Percentiles rank a stretch among this genome's conserved stretches.
Evolutionary conservation across 2,888 invertebrate species (phyloP).

Genomic region (Rhamnusium bicolor): DNA sequence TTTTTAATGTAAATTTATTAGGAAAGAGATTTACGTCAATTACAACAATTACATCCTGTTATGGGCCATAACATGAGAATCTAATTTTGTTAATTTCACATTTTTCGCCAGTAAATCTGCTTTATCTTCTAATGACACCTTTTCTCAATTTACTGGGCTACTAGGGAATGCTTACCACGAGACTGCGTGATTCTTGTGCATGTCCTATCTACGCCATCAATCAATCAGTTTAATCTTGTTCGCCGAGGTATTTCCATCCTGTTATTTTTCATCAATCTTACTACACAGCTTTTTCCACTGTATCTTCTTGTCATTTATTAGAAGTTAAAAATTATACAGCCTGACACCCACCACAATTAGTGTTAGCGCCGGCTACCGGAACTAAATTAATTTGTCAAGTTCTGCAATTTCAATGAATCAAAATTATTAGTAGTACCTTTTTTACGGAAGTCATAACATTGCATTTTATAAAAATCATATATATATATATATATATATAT

Average conservation of each 20-base stretch:
- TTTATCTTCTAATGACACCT: constrained; percentile 25
- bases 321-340: constrained; percentile 37
- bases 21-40: neutral
- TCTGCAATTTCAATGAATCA: neutral
- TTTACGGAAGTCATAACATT: too few relatives aligned
- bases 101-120: neutral
- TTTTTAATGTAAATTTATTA: too few relatives aligned
- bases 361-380: constrained; percentile 26
- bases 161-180: constrained; percentile 18
- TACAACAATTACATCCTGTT: neutral
- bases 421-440: neutral
- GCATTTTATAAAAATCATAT: too few relatives aligned
- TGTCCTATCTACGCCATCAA: constrained; percentile 38
- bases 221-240: constrained; percentile 40
- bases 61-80: neutral
- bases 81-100: neutral
- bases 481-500: too few relatives aligned
- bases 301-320: constrained; percentile 35
- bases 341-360: constrained; percentile 34
- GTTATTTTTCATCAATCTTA: constrained; percentile 43
- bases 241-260: constrained; percentile 34
- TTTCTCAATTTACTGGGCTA: constrained; percentile 18
- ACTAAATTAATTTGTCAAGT: constrained; percentile 30
- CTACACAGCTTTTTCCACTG: constrained; percentile 8
- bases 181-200: constrained; percentile 31